These are phyloP conservation scores for Aplocera efformata DNA, from an alignment of 2,888 invertebrate genomes.

Conservation along the genomic window DNA sequence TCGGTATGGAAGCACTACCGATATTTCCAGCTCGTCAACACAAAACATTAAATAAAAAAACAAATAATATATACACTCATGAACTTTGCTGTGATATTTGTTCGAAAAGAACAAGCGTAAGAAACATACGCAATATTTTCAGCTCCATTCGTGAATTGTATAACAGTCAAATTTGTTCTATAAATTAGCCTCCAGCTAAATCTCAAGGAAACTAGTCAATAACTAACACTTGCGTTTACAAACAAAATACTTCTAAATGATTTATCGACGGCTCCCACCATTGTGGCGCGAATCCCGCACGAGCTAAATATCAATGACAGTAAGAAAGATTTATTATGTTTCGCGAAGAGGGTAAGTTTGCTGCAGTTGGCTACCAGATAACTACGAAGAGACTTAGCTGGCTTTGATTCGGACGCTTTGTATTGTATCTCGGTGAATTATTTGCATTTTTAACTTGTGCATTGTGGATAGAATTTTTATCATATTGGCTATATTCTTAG, in stretches of 20 bases:
- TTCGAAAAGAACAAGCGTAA: too few relatives aligned
- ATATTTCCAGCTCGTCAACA: too few relatives aligned
- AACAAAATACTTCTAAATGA: constrained; percentile 64
- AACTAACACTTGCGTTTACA: constrained; percentile 39
- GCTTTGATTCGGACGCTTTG: constrained; percentile 48
- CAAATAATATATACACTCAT: too few relatives aligned
- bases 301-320: constrained; percentile 75
- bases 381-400: constrained; percentile 56
- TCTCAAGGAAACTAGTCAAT: constrained; percentile 13
- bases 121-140: too few relatives aligned
- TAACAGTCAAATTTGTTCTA: constrained; percentile 13
- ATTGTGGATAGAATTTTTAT: neutral
- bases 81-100: too few relatives aligned
- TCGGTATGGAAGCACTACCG: too few relatives aligned
- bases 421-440: constrained; percentile 14
- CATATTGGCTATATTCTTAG: too few relatives aligned
- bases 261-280: constrained; percentile 55
- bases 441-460: constrained; percentile 17
- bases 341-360: constrained; percentile 58
- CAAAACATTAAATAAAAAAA: too few relatives aligned
- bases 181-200: constrained; percentile 18
- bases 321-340: constrained; percentile 74
- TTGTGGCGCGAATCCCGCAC: constrained; percentile 51
- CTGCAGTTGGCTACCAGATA: constrained; percentile 68
- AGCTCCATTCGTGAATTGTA: too few relatives aligned